These are phyloP conservation scores for Synanthedon vespiformis DNA, from an alignment of 2,888 invertebrate genomes.

Conservation along the genomic window DNA sequence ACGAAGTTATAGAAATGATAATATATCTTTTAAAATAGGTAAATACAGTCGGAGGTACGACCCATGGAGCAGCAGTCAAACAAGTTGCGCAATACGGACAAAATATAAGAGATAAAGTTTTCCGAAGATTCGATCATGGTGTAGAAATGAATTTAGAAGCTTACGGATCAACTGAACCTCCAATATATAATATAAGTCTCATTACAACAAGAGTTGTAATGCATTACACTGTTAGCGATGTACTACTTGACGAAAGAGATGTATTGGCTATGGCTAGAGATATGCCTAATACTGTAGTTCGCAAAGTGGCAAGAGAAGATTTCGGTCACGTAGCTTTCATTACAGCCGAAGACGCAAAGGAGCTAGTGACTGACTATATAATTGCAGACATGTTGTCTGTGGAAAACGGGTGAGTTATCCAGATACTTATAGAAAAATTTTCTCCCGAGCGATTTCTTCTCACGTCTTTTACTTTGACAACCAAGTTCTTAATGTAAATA, in stretches of 20 bases:
- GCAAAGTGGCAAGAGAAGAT: conserved; percentile 29
- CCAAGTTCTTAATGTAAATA: no score
- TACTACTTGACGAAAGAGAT: conserved; percentile 32
- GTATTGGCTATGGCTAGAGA: conserved; percentile 33
- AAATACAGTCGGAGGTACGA: no score
- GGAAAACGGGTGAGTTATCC: conserved; percentile 2
- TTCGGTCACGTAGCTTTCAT: conserved; percentile 38
- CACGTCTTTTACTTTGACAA: no score
- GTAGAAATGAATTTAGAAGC: conserved; percentile 16
- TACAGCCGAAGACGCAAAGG: conserved; percentile 27
- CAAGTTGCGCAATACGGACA: conserved; percentile 50
- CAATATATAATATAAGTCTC: conserved; percentile 28
- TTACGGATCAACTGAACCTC: conserved; percentile 30
- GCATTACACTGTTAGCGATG: conserved; percentile 39
- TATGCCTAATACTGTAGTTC: conserved; percentile 29
- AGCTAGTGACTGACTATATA: conserved; percentile 36
- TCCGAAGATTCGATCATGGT: conserved; percentile 38
- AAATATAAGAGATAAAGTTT: conserved; percentile 34
- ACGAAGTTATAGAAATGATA: no score
- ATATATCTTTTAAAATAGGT: no score
- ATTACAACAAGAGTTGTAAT: conserved; percentile 31
- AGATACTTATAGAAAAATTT: no score
- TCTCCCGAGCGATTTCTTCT: no score
- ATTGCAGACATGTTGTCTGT: conserved; percentile 18
- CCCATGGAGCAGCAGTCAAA: conserved; percentile 33